Evolutionary conservation across 1,140 invertebrate genomes (phyloP), one percentile per base, ranked within the genome.

Genomic region (Drosophila rufa): DNA sequence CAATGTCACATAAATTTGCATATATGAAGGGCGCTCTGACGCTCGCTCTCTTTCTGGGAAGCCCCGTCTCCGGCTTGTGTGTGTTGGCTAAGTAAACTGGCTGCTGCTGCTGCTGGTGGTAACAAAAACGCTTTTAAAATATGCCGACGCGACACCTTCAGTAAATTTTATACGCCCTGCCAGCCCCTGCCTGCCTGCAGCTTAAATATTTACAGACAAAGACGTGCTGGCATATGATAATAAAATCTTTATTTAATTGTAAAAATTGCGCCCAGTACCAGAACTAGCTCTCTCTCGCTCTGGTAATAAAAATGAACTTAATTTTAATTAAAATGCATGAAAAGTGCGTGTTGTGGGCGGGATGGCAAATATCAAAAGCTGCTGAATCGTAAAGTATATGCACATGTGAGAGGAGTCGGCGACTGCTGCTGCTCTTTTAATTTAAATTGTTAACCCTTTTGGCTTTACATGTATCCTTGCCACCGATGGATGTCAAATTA

Each of bases 71-170:
- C 51, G 36, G 47, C 53, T 43, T 15, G 36, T 51, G 56, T 75
- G 40, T 64, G 78, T 79, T 50, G 38, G 82, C 74, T 90, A 84
- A 89, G 85, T 89, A 89, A 89, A 89, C 53, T 56, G 53, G 55
- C 77, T 84, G 74, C 48, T 50, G 15, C 48, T 27, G 0, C 3
- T 48, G 6, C 46, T 27, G 53, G 53, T 56, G 53, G 53, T 82
- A 91, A 89, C 79, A 80, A 91, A 92, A 90, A 83, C 53, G 90
- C 90, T 91, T 92, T 92, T 92, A 92, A 92, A 91, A 91, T 91
- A 91, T 91, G 90, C 90, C 90, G 90, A 91, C 90, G 90, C 90
- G 85, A 92, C 90, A 91, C 90, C 90, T 91, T 80, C 80, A 80
- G 87, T 91, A 87, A 79, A 91, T 91, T 91, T 87, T 81, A 91